Evolutionary conservation across 92 coral and sea anemone species (phyloP).

Genomic region (Isaurus tuberculatus): DNA sequence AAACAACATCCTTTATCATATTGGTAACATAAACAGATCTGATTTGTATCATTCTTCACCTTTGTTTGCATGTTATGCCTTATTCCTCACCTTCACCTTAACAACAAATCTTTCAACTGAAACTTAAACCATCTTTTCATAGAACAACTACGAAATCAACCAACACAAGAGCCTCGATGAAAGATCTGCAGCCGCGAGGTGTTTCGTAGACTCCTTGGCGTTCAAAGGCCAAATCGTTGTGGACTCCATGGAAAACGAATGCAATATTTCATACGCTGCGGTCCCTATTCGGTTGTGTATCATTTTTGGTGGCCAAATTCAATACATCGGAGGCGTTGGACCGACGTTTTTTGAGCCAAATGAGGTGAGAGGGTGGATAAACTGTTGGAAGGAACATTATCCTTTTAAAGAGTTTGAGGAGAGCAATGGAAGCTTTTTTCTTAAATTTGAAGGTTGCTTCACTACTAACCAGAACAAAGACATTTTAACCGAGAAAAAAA

Average conservation of each 20-base stretch:
- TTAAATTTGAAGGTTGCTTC: not conserved
- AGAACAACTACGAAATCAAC: conserved; percentile 14
- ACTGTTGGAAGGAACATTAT: conserved; percentile 25
- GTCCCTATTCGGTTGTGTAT: conserved; percentile 65
- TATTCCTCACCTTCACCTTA: not conserved
- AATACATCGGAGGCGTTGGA: conserved; percentile 67
- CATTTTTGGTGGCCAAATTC: conserved; percentile 56
- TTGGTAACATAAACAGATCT: not conserved
- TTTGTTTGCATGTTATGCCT: not conserved
- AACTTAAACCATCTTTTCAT: not conserved
- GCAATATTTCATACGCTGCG: conserved; percentile 67
- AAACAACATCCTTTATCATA: not conserved
- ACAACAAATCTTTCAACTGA: not conserved
- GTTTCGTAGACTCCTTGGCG: not conserved
- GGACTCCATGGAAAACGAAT: conserved; percentile 75
- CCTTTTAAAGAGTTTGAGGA: not conserved
- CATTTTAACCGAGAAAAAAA: not conserved
- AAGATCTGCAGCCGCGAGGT: conserved; percentile 24
- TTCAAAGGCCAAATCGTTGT: conserved; percentile 39
- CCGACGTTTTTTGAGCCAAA: conserved; percentile 62
- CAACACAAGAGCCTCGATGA: conserved; percentile 31
- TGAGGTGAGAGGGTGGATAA: conserved; percentile 62
- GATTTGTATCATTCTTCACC: not conserved
- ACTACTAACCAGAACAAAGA: not conserved
- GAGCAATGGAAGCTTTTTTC: not conserved